Evolutionary conservation across 2,888 invertebrate genomes (phyloP).

Genomic region (Eristalis pertinax): DNA sequence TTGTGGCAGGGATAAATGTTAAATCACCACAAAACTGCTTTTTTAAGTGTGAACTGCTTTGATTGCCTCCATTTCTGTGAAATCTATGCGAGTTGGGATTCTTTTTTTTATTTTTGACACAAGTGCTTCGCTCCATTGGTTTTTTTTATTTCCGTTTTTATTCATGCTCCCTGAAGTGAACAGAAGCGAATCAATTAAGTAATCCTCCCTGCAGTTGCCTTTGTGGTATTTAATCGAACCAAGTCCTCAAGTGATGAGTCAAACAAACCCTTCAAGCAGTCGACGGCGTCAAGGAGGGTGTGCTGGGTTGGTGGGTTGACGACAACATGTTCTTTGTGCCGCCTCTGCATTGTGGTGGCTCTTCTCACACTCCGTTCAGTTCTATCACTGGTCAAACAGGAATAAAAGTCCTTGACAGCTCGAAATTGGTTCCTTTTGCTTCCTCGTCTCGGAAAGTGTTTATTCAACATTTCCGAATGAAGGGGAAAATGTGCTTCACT

Average conservation of each 20-base stretch:
- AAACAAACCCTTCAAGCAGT: conserved; percentile 29
- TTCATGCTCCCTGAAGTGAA: neutral
- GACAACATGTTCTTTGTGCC: conserved; percentile 16
- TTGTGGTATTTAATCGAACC: conserved; percentile 48
- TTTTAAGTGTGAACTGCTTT: conserved; percentile 3
- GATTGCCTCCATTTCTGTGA: conserved; percentile 16
- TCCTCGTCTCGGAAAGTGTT: conserved; percentile 2
- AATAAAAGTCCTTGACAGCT: conserved; percentile 52
- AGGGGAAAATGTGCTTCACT: conserved; percentile 36
- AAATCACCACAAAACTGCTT: neutral
- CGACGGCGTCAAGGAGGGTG: neutral
- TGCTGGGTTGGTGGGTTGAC: neutral
- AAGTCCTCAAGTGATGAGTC: conserved; percentile 45
- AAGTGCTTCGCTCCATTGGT: neutral
- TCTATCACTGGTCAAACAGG: conserved; percentile 16
- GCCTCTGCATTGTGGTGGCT: neutral
- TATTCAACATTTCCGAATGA: neutral
- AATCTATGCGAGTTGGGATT: neutral
- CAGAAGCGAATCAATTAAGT: conserved; percentile 35
- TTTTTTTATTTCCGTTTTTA: neutral
- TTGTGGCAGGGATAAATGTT: neutral
- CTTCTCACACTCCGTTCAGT: neutral
- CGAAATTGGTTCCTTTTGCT: conserved; percentile 47
- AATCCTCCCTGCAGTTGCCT: conserved; percentile 20
- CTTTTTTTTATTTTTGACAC: neutral